Conservation (phyloP, 2,113 vertebrate species). For the Cololabis saira region DNA sequence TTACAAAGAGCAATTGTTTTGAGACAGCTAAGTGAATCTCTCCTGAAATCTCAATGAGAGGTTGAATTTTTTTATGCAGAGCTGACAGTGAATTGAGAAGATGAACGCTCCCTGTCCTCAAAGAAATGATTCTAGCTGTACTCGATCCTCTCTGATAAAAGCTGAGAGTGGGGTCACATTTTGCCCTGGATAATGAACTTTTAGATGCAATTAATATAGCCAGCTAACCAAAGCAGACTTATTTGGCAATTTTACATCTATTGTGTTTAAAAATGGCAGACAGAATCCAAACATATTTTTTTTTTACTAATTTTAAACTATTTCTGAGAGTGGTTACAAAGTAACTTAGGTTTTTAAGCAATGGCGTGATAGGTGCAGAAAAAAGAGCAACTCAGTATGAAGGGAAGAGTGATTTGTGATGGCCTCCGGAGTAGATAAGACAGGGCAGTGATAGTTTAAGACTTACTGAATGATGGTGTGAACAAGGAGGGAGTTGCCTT, state of each 20-base stretch:
- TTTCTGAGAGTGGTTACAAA: neutral
- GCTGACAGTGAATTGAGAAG: slow-evolving; percentile 62
- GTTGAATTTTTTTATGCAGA: slow-evolving; percentile 58
- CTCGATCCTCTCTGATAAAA: slow-evolving; percentile 54
- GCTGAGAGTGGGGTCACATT: slow-evolving; percentile 31
- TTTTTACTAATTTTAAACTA: no score
- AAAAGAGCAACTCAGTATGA: slow-evolving; percentile 48
- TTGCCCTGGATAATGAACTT: slow-evolving; percentile 64
- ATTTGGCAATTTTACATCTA: slow-evolving; percentile 60
- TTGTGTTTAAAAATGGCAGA: slow-evolving; percentile 53
- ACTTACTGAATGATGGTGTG: slow-evolving; percentile 58
- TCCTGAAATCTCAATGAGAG: slow-evolving; percentile 52
- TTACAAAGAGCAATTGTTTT: slow-evolving; percentile 73
- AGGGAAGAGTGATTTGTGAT: slow-evolving; percentile 50
- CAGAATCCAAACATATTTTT: slow-evolving; percentile 55
- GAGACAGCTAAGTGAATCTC: slow-evolving; percentile 73
- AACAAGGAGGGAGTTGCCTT: slow-evolving; percentile 52
- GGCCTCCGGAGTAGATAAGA: slow-evolving; percentile 45
- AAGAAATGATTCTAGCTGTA: slow-evolving; percentile 63
- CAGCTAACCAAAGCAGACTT: slow-evolving; percentile 53
- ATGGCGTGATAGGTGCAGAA: slow-evolving; percentile 20
- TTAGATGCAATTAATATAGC: slow-evolving; percentile 52
- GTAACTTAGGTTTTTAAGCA: slow-evolving; percentile 10
- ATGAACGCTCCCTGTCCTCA: slow-evolving; percentile 41
- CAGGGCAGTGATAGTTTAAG: slow-evolving; percentile 55